Evolutionary conservation across 2,113 vertebrate genomes (phyloP).

Genomic region (Microcebus lehilahytsara): DNA sequence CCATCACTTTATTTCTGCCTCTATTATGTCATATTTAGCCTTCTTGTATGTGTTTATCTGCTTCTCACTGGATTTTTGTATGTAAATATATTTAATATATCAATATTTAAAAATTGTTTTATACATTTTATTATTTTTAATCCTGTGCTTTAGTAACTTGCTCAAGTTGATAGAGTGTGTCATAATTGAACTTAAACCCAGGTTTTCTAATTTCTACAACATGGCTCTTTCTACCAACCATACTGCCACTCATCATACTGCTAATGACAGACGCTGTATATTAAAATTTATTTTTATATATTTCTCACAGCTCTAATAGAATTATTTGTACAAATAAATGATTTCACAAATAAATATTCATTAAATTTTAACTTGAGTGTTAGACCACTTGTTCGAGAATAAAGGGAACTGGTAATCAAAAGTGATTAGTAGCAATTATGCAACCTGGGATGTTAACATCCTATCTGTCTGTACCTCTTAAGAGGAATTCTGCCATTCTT

Average conservation of each 20-base stretch:
- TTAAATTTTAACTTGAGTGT: not conserved
- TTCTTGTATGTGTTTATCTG: not conserved
- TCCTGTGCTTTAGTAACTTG: not conserved
- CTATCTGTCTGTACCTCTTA: not conserved
- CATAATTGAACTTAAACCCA: not conserved
- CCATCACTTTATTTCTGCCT: not conserved
- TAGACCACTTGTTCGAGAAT: not conserved
- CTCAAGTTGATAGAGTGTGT: not conserved
- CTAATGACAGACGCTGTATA: not conserved
- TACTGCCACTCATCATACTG: not conserved
- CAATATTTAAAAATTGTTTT: not conserved
- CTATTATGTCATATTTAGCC: not conserved
- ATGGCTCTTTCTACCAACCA: not conserved
- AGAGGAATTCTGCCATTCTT: not conserved
- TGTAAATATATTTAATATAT: not conserved
- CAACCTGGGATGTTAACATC: not conserved
- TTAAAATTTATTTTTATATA: not conserved
- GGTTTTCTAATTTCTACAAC: not conserved
- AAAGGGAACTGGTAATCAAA: conserved; percentile 4
- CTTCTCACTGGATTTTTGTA: not conserved
- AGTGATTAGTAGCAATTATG: not conserved
- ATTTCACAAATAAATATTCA: not conserved
- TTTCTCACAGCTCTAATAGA: not conserved
- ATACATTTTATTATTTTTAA: not conserved
- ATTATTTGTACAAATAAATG: not conserved